Base-by-base conservation (phyloP, 2,797 vertebrate genomes). In the Sebastes reedi region DNA sequence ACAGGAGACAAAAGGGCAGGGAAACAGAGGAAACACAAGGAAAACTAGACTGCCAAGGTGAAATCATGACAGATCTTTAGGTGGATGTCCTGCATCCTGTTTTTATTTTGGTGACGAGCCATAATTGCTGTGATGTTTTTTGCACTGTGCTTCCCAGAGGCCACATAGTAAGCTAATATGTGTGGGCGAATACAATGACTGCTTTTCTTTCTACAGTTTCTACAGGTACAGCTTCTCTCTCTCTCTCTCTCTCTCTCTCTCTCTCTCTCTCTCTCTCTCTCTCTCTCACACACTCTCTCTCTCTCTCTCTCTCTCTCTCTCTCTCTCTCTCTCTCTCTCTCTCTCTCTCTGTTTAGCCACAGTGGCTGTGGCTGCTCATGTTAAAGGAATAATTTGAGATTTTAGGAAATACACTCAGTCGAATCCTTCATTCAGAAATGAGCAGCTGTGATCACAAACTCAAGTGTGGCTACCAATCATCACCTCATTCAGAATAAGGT, bases 391-490 rank as follows among this genome's bases (percentile, higher is more conserved):
- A 13, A 20, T 39, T 36, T 25, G 46, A 29, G 2, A 30, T 75
- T 30, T 61, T 54, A 18, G 24, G n/a, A 72, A 34, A 66, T 16
- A 11, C 1, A 3, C 58, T 32, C 30, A n/a, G 39, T 62, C 4
- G 30, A 20, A 32, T 74, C 34, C 67, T 80, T 86, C 58, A 74
- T 71, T 86, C 72, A 46, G 70, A 79, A 77, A 69, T 66, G 66
- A 89, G 67, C 79, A 84, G 79, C 58, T 84, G 87, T 67, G 86
- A 90, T 79, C 77, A 75, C 80, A 81, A 67, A 69, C 62, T 85
- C 71, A 75, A 84, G 77, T 83, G 80, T 69, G 77, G 84, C 89
- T 50, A 88, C 89, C 87, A 87, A 82, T 94, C 84, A 81, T 83
- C 77, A 72, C 77, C 65, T 83, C 71, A 74, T 91, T 88, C 71